Base-by-base conservation (phyloP, 2,797 vertebrate species). In the Melanotaenia trifasciata region DNA sequence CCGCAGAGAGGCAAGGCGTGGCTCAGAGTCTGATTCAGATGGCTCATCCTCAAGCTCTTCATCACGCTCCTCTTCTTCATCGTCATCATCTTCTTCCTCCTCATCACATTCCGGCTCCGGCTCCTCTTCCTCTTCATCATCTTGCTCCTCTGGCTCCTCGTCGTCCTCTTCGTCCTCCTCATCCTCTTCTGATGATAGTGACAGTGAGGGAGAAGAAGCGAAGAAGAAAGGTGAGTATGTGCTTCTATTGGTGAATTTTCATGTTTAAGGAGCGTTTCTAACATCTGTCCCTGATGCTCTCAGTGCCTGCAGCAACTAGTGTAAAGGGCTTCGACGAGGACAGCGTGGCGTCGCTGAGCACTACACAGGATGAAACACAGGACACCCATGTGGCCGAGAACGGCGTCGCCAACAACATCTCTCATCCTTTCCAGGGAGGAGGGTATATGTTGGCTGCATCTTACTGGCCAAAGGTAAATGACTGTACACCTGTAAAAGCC, bases 251-350 rank as follows among this genome's bases (percentile, higher is more conserved):
- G 14, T 24, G 30, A 35, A 0, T 14, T 22, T 33, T 24, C 1
- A 36, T 57, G 8, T 64, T 30, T 4, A 24, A 3, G 0, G 0
- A 20, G 20, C 36, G 26, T 63, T 22, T 58, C 57, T 74, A 13
- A 78, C 32, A 9, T 71, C 45, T 26, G 0, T 74, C 36, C 67
- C 73, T 78, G 9, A 72, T 35, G 4, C 58, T 32, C 45, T 47
- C 72, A 96, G 96, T 93, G 90, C 95, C 96, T 90, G 95, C 94
- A 76, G 81, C 93, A 11, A 71, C 95, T 22, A 95, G 92, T 47
- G 87, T 97, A 63, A 99, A 99, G 93, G 96, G 95, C 40, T 99
- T 96, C 22, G 98, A 99, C 70, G 98, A 99, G 87, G 98, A 99
- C 90, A 99, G 98, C 0, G 95, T 97, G 50, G 97, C 97, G 0